A percentile compares a stretch with the other conserved stretches of the same genome.
Evolutionary conservation across 1,140 invertebrate species (phyloP).

Genomic region (Bombus picipes): DNA sequence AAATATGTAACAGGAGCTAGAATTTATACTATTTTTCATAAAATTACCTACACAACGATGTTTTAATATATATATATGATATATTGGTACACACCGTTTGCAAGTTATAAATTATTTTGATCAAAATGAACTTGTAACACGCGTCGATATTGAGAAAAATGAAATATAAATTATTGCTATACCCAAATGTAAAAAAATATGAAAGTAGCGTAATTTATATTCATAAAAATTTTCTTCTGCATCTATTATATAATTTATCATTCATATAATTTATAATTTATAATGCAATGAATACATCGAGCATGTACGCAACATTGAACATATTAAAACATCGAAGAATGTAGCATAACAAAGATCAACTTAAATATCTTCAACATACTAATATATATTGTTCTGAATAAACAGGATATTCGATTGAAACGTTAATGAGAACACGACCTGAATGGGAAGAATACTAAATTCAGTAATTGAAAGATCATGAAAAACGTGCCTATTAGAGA

Average conservation of each 20-base stretch:
- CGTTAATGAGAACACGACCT: conserved; percentile 21
- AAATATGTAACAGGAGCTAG: conserved; percentile 3
- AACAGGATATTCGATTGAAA: conserved; percentile 16
- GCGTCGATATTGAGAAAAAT: background rate
- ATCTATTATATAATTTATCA: too few species aligned
- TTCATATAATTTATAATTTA: too few species aligned
- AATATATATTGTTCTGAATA: conserved; percentile 26
- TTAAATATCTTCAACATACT: conserved; percentile 28
- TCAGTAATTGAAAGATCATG: conserved; percentile 24
- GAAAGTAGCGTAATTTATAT: background rate
- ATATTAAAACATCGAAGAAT: conserved; percentile 44
- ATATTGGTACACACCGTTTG: background rate
- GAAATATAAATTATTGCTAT: background rate
- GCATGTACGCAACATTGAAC: background rate
- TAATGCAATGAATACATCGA: rapidly evolving
- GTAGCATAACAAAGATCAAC: background rate
- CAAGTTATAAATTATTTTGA: background rate
- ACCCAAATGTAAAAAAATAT: background rate
- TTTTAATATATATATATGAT: conserved; percentile 38
- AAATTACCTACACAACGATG: conserved; percentile 27
- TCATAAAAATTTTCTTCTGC: background rate
- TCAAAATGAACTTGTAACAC: background rate
- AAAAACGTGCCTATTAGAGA: conserved; percentile 6
- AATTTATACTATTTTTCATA: conserved; percentile 10
- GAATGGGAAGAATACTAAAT: conserved; percentile 46